Conservation (phyloP, 53 echinoderm and acorn worm genomes). For the Stichopus horrens region DNA sequence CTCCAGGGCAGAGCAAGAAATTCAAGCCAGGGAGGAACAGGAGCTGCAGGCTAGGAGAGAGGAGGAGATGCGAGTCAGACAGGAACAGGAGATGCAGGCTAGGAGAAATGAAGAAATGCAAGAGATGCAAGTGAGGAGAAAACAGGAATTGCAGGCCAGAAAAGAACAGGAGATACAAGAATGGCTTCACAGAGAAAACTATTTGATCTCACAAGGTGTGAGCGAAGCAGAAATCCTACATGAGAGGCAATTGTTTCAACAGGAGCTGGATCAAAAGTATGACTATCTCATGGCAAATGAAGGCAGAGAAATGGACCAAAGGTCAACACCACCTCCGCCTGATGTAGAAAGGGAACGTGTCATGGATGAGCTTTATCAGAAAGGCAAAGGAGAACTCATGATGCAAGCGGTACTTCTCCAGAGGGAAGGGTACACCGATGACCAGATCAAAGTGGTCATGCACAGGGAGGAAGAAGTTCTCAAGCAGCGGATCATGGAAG, state of each 20-base stretch:
- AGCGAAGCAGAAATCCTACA: slow-evolving; percentile 16
- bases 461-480: slow-evolving; percentile 19
- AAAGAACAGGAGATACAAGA: slow-evolving; percentile 18
- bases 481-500: slow-evolving; percentile 17
- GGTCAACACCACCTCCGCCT: too few relatives aligned
- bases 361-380: not conserved
- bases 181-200: not conserved
- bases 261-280: slow-evolving; percentile 11
- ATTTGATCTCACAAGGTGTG: not conserved
- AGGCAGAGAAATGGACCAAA: not conserved
- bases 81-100: slow-evolving; percentile 13
- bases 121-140: not conserved
- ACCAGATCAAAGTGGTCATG: slow-evolving; percentile 17
- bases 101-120: slow-evolving; percentile 2
- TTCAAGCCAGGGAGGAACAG: not conserved
- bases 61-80: slow-evolving; percentile 11
- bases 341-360: not conserved
- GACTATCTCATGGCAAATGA: too few relatives aligned
- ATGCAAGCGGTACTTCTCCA: slow-evolving; percentile 16
- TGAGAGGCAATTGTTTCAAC: slow-evolving; percentile 19
- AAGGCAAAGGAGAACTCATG: slow-evolving; percentile 25
- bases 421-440: slow-evolving; percentile 18
- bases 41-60: slow-evolving; percentile 19
- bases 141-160: slow-evolving; percentile 1
- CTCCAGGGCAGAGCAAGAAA: not conserved